Percentiles rank a stretch among this genome's conserved stretches.
phyloP scores from a whole-genome alignment of 1,140 invertebrate genomes.

The Leptinotarsa lineolata region DNA sequence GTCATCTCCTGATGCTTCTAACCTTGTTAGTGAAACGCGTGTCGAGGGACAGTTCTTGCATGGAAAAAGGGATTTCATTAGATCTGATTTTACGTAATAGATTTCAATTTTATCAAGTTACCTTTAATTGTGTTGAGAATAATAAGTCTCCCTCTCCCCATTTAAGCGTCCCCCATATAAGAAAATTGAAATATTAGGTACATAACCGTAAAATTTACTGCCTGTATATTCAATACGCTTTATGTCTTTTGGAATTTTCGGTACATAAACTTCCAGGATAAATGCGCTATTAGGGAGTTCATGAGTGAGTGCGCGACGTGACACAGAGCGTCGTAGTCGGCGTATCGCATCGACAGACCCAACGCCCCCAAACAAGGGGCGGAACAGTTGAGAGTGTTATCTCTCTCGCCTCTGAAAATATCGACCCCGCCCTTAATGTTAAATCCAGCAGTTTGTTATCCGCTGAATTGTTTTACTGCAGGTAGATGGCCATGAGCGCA shows the following conservation, averaged over 20 bases:
- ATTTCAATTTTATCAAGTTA: too few species aligned
- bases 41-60: too few species aligned
- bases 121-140: too few species aligned
- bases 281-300: constrained; percentile 12
- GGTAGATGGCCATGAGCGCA: constrained; percentile 7
- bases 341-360: constrained; percentile 11
- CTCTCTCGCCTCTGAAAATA: constrained; percentile 39
- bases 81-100: too few species aligned
- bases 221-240: constrained; percentile 6
- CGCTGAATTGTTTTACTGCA: constrained; percentile 54
- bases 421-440: constrained; percentile 36
- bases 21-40: too few species aligned
- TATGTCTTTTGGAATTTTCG: constrained; percentile 13
- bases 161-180: too few species aligned
- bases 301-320: constrained; percentile 7
- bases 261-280: constrained; percentile 21
- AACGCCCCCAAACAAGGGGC: constrained; percentile 15
- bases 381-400: constrained; percentile 22
- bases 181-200: too few species aligned
- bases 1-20: too few species aligned
- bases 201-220: too few species aligned
- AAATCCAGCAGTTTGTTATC: constrained; percentile 42
- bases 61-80: too few species aligned
- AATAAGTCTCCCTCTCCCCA: too few species aligned
- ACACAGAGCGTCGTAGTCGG: constrained; percentile 1